phyloP scores from a whole-genome alignment of 2,797 vertebrate species.

The Eulemur mongoz region DNA sequence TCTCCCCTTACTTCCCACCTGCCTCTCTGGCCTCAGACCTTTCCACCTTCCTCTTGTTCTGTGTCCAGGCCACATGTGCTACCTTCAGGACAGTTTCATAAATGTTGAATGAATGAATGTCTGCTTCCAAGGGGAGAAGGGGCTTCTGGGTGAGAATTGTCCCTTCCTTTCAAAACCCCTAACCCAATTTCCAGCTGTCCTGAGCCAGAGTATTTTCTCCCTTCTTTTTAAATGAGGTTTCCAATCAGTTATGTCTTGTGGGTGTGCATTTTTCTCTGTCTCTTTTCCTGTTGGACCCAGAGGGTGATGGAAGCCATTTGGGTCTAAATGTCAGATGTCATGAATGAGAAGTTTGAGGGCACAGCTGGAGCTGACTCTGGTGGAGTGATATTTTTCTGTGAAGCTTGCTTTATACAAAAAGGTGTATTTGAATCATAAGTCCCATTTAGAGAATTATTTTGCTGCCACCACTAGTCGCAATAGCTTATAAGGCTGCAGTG shows the following conservation, averaged over 20 bases:
- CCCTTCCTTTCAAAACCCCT: background rate
- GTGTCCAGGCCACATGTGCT: accelerated
- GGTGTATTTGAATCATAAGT: conserved; percentile 58
- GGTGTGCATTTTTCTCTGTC: background rate
- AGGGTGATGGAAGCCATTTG: background rate
- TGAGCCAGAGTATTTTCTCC: background rate
- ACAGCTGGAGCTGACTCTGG: background rate
- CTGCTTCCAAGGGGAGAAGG: background rate
- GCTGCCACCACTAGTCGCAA: background rate
- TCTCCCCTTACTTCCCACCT: background rate
- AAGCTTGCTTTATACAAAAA: conserved; percentile 43
- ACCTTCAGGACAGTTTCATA: background rate
- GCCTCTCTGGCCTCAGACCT: background rate
- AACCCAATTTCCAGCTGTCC: background rate
- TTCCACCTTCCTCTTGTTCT: background rate
- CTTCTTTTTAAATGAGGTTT: background rate
- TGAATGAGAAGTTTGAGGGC: background rate
- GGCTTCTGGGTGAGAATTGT: background rate
- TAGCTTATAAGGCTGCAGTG: conserved; percentile 53
- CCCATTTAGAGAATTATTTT: conserved; percentile 72
- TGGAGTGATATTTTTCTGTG: background rate
- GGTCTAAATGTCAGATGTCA: conserved; percentile 10
- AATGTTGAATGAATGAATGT: background rate
- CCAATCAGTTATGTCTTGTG: background rate
- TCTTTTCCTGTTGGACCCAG: background rate